These are phyloP conservation scores for Drosophila pegasa DNA, from an alignment of 2,888 invertebrate genomes.

Conservation along the genomic window DNA sequence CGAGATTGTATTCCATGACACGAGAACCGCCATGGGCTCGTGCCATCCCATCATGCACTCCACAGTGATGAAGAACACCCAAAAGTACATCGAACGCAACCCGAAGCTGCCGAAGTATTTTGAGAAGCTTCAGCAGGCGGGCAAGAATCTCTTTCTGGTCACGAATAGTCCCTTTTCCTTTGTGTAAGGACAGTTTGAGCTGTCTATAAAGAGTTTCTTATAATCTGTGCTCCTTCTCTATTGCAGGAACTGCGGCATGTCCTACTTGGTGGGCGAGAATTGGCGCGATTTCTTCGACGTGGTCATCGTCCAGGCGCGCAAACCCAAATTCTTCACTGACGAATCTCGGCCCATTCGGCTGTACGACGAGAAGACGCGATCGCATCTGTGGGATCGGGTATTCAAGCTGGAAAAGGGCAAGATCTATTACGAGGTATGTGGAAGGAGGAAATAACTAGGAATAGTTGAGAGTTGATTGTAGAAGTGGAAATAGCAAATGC, in stretches of 20 bases:
- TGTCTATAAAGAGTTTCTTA: too few relatives aligned
- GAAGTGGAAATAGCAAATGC: too few relatives aligned
- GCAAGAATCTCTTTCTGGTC: conserved; percentile 96
- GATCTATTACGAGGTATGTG: conserved; percentile 94
- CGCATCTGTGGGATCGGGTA: conserved; percentile 96
- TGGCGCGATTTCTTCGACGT: conserved; percentile 98
- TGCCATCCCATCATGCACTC: conserved; percentile 96
- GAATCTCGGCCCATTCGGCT: conserved; percentile 95
- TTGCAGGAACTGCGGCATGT: conserved; percentile 97
- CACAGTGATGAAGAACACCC: conserved; percentile 92
- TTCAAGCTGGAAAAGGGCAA: conserved; percentile 93
- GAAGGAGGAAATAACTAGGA: background rate
- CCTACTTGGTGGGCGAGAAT: conserved; percentile 92
- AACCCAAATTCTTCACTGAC: conserved; percentile 98
- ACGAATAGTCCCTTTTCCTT: conserved; percentile 98
- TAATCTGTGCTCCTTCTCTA: background rate
- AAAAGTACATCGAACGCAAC: conserved; percentile 92
- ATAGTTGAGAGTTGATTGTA: too few relatives aligned
- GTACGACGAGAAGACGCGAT: conserved; percentile 92
- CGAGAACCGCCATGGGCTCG: conserved; percentile 94
- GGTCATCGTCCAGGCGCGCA: conserved; percentile 96
- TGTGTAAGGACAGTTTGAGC: conserved; percentile 88
- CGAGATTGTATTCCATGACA: conserved; percentile 97
- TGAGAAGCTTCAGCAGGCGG: conserved; percentile 89
- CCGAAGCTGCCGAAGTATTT: conserved; percentile 91